These are phyloP conservation scores for Odocoileus virginianus DNA, from an alignment of 2,113 vertebrate species.

Conservation along the genomic window DNA sequence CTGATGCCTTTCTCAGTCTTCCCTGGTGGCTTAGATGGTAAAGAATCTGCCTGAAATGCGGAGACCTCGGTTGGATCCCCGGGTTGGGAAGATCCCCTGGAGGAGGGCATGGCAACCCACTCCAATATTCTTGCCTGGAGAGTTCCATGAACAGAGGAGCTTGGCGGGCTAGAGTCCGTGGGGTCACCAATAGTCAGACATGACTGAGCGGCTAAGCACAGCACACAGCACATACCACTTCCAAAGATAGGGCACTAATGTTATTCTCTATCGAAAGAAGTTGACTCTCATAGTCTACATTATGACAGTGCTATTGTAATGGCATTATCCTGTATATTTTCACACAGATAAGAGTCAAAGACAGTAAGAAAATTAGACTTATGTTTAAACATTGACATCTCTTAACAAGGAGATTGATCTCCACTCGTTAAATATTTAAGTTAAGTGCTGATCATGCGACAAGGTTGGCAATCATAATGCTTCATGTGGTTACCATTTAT, in stretches of 20 bases:
- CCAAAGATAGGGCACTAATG: neutral
- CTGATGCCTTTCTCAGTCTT: neutral
- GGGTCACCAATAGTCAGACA: neutral
- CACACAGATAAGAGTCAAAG: neutral
- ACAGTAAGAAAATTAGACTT: neutral
- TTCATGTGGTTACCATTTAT: neutral
- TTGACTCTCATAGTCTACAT: neutral
- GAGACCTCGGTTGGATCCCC: neutral
- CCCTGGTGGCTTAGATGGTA: neutral
- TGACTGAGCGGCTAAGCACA: neutral
- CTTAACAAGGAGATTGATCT: neutral
- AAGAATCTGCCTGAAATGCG: neutral
- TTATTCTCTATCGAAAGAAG: neutral
- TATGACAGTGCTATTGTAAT: neutral
- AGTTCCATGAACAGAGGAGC: neutral
- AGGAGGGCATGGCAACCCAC: neutral
- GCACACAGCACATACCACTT: neutral
- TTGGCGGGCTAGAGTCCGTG: neutral
- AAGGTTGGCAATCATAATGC: neutral
- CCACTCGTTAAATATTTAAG: neutral
- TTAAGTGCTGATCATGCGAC: accelerated
- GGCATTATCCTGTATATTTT: neutral
- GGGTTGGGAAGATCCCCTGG: neutral
- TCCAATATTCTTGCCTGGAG: neutral
- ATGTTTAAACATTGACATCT: neutral